Evolutionary conservation across 1,140 invertebrate genomes (phyloP).

Genomic region (Harpegnathos saltator): DNA sequence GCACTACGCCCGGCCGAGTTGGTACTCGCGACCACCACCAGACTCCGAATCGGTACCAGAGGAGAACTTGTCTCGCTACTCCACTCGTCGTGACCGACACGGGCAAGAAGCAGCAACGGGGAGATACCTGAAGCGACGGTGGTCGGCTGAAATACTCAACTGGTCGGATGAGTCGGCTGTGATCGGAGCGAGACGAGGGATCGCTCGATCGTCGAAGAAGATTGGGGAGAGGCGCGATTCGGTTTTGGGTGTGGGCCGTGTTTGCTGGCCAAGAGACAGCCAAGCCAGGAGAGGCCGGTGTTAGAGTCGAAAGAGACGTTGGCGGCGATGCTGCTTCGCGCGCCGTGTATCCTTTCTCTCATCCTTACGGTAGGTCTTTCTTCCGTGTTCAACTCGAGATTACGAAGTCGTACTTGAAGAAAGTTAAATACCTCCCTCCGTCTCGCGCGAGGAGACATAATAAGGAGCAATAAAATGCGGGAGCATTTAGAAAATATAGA

Average conservation of each 20-base stretch:
- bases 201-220: neutral
- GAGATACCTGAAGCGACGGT: neutral
- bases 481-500: no score
- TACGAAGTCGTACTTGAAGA: no score
- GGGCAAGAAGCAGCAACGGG: neutral
- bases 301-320: constrained; percentile 36
- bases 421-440: no score
- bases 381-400: neutral
- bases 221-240: neutral
- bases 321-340: constrained; percentile 42
- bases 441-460: no score
- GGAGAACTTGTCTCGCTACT: neutral
- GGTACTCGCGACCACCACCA: constrained; percentile 28
- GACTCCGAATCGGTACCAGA: constrained; percentile 24
- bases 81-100: constrained; percentile 10
- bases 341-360: neutral
- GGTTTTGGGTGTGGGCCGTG: constrained; percentile 16
- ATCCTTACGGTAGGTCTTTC: constrained; percentile 23
- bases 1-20: constrained; percentile 30
- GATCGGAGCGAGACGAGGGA: neutral
- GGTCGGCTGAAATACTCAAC: neutral
- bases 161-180: neutral
- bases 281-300: neutral
- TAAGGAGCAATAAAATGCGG: no score
- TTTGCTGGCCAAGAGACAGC: neutral